Conservation (phyloP, 2,113 vertebrate species). For the Ciconia stormi region DNA sequence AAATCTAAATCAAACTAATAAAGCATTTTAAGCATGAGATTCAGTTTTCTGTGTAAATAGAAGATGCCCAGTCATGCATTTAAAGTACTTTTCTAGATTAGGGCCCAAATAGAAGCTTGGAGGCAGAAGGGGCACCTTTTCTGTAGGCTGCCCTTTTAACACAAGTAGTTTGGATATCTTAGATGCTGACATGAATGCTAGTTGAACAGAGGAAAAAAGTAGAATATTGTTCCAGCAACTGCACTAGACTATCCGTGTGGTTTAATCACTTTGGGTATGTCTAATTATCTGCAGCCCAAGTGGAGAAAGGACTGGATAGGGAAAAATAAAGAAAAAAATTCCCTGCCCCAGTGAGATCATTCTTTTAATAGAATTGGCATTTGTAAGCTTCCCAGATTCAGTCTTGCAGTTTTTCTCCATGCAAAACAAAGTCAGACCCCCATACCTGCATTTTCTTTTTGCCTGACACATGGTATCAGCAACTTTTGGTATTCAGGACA, state of each 20-base stretch:
- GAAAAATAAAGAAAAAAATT: background rate
- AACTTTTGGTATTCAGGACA: constrained; percentile 43
- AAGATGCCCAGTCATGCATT: background rate
- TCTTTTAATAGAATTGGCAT: background rate
- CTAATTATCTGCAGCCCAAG: background rate
- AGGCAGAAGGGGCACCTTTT: background rate
- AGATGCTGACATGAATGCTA: background rate
- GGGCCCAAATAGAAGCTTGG: background rate
- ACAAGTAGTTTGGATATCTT: background rate
- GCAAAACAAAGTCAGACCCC: constrained; percentile 32
- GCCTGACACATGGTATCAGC: background rate
- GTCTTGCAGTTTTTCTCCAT: constrained; percentile 32
- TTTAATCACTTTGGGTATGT: background rate
- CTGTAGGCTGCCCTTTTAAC: background rate
- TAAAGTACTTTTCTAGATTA: background rate
- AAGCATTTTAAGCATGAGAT: background rate
- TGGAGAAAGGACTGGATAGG: constrained; percentile 8
- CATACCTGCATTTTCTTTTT: constrained; percentile 38
- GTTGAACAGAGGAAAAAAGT: rapidly evolving
- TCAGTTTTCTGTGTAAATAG: background rate
- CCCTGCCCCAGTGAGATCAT: background rate
- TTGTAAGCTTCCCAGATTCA: background rate
- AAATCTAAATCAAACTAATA: background rate
- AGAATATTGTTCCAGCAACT: background rate
- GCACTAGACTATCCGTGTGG: background rate